Base-by-base conservation (phyloP, 2,888 invertebrate genomes). In the Dasypolia templi region DNA sequence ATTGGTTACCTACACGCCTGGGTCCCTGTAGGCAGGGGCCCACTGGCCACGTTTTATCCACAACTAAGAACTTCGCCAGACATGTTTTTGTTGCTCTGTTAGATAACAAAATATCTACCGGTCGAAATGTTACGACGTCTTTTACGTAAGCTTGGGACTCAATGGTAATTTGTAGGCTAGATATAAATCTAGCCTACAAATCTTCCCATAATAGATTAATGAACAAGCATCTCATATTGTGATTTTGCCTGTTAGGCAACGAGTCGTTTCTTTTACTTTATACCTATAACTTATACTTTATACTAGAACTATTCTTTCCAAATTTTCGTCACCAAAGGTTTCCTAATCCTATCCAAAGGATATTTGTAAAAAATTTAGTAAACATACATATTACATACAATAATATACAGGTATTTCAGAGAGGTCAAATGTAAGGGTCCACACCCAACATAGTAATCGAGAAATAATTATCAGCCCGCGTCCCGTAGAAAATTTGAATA, bases 51-150 rank as follows among this genome's bases (percentile, higher is more conserved):
- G 75, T 69, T 73, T 69, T 73, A 81, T 79, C 61, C 65, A 56
- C 49, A 44, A 56, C 73, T 49, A 35, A 75, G 44, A 83, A 70
- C 65, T 84, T 65, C 56, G 39, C 61, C 68, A 81, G 83, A 85
- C 81, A 17, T 64, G 66, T 85, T 86, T 85, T 81, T 79, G 71
- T 75, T 80, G 17, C 39, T 53, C 12, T 51, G 32, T 80, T 85
- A 79, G 55, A 32, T 85, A 87, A 80, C 69, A 64, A 80, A 84
- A 84, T 62, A 69, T 82, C 69, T 75, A 72, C 35, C 56, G 46
- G 55, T 7, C n/a, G 22, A 29, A 46, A 51, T 44, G 55, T 79
- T 46, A 62, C 72, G 63, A 63, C 70, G 58, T 58, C 53, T 61
- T 22, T n/a, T 53, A 26, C 19, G 14, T 63, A 39, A 63, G 2